Evolutionary conservation across 2,888 invertebrate genomes (phyloP).

Genomic region (Lasioglossum calceatum): DNA sequence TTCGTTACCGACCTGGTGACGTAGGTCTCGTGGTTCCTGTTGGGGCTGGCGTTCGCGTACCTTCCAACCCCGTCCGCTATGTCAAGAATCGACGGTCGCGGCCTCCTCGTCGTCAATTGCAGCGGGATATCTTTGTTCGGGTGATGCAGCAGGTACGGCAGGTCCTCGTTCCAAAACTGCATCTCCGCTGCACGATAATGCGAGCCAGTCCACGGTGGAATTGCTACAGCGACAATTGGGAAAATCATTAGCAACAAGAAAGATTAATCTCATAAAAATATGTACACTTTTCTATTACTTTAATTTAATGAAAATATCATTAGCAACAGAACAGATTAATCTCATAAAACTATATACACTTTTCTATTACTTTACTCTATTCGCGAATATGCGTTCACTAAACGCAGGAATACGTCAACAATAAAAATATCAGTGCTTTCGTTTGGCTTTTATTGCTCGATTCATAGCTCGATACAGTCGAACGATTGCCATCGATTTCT

Average conservation of each 20-base stretch:
- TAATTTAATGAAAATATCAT: too few species aligned
- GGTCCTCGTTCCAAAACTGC: conserved; percentile 93
- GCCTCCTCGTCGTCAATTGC: conserved; percentile 71
- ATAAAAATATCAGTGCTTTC: neutral
- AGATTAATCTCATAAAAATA: neutral
- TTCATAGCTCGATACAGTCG: neutral
- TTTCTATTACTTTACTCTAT: too few species aligned
- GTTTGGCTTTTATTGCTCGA: neutral
- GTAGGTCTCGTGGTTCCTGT: conserved; percentile 64
- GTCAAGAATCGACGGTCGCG: conserved; percentile 76
- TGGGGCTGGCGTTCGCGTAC: conserved; percentile 73
- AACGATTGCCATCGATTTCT: neutral
- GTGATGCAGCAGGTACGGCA: conserved; percentile 89
- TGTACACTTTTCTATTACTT: too few species aligned
- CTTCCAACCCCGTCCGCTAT: conserved; percentile 76
- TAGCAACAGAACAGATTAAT: neutral
- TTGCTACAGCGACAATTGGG: conserved; percentile 86
- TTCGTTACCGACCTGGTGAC: conserved; percentile 55
- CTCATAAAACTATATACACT: neutral
- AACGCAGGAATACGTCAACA: neutral
- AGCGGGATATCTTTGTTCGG: conserved; percentile 76
- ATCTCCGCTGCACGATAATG: conserved; percentile 92
- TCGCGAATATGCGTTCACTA: neutral
- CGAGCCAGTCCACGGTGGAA: conserved; percentile 90
- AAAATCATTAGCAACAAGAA: neutral